Percentiles rank a stretch among this genome's conserved stretches.
Evolutionary conservation across 2,113 vertebrate genomes (phyloP).

Genomic region (Rhynchomys soricoides): DNA sequence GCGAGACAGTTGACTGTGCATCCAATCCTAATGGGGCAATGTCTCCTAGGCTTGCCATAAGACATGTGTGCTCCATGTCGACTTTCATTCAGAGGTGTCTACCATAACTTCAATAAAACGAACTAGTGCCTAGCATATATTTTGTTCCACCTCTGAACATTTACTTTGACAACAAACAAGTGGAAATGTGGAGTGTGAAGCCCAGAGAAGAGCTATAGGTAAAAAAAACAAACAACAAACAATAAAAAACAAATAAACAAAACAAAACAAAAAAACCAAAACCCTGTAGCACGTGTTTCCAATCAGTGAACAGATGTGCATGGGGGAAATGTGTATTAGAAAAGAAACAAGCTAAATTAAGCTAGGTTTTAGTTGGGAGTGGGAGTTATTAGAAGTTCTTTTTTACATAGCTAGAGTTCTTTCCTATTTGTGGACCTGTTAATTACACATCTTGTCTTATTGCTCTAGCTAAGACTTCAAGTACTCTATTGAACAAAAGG

Average conservation of each 20-base stretch:
- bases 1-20: too few relatives aligned
- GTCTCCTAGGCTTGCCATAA: not conserved
- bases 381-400: not conserved
- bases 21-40: not conserved
- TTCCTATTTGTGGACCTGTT: not conserved
- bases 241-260: too few relatives aligned
- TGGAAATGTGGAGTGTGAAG: not conserved
- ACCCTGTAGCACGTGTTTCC: not conserved
- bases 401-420: not conserved
- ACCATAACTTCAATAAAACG: not conserved
- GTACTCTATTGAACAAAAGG: not conserved
- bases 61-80: not conserved
- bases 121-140: not conserved
- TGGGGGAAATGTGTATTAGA: not conserved
- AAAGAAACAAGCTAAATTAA: not conserved
- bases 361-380: not conserved
- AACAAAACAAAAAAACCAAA: too few relatives aligned
- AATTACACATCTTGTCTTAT: not conserved
- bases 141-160: not conserved
- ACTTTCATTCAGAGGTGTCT: not conserved
- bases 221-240: too few relatives aligned
- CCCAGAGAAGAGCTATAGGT: not conserved
- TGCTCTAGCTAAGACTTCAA: not conserved
- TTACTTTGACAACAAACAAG: not conserved
- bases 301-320: not conserved